Base-by-base conservation (phyloP, 2,797 vertebrate species). In the Phaenicophaeus curvirostris region DNA sequence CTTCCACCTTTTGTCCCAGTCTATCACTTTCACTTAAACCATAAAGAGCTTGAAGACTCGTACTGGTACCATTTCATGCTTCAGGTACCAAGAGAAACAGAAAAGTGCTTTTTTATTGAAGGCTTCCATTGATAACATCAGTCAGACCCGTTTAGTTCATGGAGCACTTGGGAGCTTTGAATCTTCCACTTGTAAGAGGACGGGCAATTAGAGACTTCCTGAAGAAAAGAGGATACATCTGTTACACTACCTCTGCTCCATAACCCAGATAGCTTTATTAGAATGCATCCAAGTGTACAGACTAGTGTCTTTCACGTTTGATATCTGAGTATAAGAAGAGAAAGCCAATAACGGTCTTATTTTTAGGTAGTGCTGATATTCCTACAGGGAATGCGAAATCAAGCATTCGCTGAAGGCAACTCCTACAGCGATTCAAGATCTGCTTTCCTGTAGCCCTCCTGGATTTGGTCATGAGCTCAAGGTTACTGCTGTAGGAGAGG, bases 1-100 rank as follows among this genome's bases (percentile, higher is more conserved):
- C 74, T 85, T 79, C 39, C 8, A 24, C 21, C 14, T 71, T 80
- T 55, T 44, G 44, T 91, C 31, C 37, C 20, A 67, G 3, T 12
- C 18, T 27, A 53, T 3, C 8, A 15, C 44, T 79, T 83, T 51
- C 39, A 80, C 57, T 61, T 48, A 18, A 35, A 69, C 33, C 79
- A 65, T 50, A 33, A 93, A 65, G 15, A 53, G 1, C 65, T 59
- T 79, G 17, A 67, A 79, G 53, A 33, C 51, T 76, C 72, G 35
- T 0, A 0, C 5, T 41, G 50, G 15, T 67, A 33, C 18, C 48
- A 1, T 50, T 63, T 83, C 31, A 59, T 76, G 27, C 23, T 61
- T 71, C 68, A 41, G 30, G 14, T 27, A 53, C 25, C 13, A 65
- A 71, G 8, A 77, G 59, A 82, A 20, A 39, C 18, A 85, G 83